A percentile compares a stretch with the other conserved stretches of the same genome.
These are phyloP conservation scores for Lasiurus borealis DNA, from an alignment of 2,113 vertebrate species.

Conservation along the genomic window DNA sequence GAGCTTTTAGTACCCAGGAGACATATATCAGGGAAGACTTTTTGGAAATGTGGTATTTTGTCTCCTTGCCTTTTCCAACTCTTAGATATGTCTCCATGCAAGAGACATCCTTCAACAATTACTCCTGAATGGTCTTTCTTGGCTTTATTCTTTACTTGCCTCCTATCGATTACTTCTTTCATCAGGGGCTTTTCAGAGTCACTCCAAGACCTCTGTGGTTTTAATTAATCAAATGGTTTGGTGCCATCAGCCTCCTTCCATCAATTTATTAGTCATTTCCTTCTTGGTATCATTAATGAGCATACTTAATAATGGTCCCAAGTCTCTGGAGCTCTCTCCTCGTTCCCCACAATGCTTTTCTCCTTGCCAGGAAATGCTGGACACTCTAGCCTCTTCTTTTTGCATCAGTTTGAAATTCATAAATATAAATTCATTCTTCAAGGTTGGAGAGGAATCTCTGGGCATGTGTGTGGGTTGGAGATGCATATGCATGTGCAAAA, in stretches of 20 bases:
- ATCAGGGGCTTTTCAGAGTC: slow-evolving; percentile 69
- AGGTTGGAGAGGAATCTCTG: slow-evolving; percentile 41
- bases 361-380: slow-evolving; percentile 69
- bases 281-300: slow-evolving; percentile 81
- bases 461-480: slow-evolving; percentile 36
- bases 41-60: not conserved
- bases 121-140: slow-evolving; percentile 56
- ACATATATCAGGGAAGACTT: not conserved
- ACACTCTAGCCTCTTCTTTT: slow-evolving; percentile 45
- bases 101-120: slow-evolving; percentile 44
- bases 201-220: slow-evolving; percentile 76
- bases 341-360: slow-evolving; percentile 55
- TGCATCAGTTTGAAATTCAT: slow-evolving; percentile 68
- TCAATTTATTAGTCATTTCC: slow-evolving; percentile 83
- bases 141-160: slow-evolving; percentile 68
- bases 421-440: slow-evolving; percentile 50
- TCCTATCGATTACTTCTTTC: slow-evolving; percentile 70
- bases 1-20: not conserved
- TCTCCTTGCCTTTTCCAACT: not conserved
- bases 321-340: slow-evolving; percentile 57
- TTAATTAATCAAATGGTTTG: slow-evolving; percentile 83
- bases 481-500: slow-evolving; percentile 56
- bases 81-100: not conserved
- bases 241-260: slow-evolving; percentile 75
- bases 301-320: slow-evolving; percentile 75